Base-by-base conservation (phyloP, 1,140 invertebrate species). In the Macrocentrus cingulum region DNA sequence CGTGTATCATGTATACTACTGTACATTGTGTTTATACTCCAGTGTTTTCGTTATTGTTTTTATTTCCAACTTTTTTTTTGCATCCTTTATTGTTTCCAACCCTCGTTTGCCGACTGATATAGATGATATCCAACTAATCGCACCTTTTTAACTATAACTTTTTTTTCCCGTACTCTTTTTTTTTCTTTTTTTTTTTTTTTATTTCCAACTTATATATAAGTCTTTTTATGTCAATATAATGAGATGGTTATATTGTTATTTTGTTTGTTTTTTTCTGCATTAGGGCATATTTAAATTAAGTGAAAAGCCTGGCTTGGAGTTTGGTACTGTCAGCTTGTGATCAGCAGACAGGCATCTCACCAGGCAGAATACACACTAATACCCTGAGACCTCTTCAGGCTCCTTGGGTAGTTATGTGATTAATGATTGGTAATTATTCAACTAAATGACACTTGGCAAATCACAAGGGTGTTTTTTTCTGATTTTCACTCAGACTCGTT, bases 361-460 rank as follows among this genome's bases (percentile, higher is more conserved):
- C 66, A 66, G 54, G 61, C 66, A 77, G 63, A 68, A 56, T 65
- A 68, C 4, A 70, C 15, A 67, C 11, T 19, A 61, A 67, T 71
- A 75, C 70, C 71, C 72, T 66, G 69, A 77, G 70, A 72, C 62
- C 69, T 69, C 66, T 69, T 63, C 72, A 75, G 69, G 70, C 74
- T 78, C 72, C 67, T 62, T 66, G 67, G 70, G 75, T 80, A 80
- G 77, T 80, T 77, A 80, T 80, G 78, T 80, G 76, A 80, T 79
- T 78, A 66, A 71, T 77, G 67, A 70, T 77, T 80, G 78, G 78
- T 80, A 69, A 63, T 72, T 72, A 64, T 60, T 44, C 1, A 4
- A 16, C 19, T 45, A 20, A 48, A 29, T 29, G 9, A 29, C 25
- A 5, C 4, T 42, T 15, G 16, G 15, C 8, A 16, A 42, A 42